Base-by-base conservation (phyloP, 1,140 invertebrate species). In the Sminthurinus signatus region DNA sequence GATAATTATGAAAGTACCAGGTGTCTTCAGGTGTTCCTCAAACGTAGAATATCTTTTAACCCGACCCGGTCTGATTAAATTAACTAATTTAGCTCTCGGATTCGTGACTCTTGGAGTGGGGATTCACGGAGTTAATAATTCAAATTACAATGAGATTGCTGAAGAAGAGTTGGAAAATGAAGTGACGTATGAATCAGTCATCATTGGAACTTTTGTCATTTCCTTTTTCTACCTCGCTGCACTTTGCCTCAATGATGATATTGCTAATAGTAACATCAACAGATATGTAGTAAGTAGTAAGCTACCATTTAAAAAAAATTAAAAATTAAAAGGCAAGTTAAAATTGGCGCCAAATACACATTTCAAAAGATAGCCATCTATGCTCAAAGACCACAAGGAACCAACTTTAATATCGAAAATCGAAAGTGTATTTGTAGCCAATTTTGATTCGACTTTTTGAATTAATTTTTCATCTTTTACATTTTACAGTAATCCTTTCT, bases 41-140 rank as follows among this genome's bases (percentile, higher is more conserved):
- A 66, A 66, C 19, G 25, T 61, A 1, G 64, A 66, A 28, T 66
- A 66, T 36, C 27, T 66, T 3, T 29, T 48, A 4, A 56, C 58
- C 4, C 23, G 55, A 29, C 59, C 64, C 14, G 64, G 64, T 15
- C 46, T 66, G 8, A 14, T 60, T 17, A 66, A 66, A 50, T 29
- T 66, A n/a, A n/a, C 57, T 17, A 56, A 31, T 15, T 17, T 66
- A 29, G 64, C 61, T 39, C 42, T 61, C 12, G 51, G 58, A 2
- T 21, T 61, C 17, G 23, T 66, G n/a, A 19, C 59, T 4, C 21
- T 56, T 10, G 39, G 55, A 21, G n/a, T 60, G 21, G 59, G 58
- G 8, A 36, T 28, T 17, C 50, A 29, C 8, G 50, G 50, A 15
- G 27, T 52, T 28, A 17, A 25, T 15, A 25, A 29, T 27, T 52